Evolutionary conservation across 1,140 invertebrate genomes (phyloP), one percentile per base, ranked within the genome.

Genomic region (Polypedilum pembai): DNA sequence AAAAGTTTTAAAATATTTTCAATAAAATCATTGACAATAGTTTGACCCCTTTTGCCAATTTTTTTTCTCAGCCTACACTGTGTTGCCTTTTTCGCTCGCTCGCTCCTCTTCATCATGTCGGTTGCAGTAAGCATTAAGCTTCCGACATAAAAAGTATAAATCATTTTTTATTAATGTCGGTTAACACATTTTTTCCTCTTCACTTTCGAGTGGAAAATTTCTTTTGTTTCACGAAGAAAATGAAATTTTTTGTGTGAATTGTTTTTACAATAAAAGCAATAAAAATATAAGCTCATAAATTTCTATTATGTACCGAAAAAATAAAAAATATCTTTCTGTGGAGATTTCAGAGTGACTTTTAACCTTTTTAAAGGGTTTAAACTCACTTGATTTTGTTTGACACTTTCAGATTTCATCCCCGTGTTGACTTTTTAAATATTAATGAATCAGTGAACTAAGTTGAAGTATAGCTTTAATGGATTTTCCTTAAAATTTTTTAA

Each of bases 151-250:
- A 33, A 21, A 21, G 1, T 20, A 69, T 69, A 69, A 69, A 69
- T 69, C 65, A 69, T 69, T 20, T 69, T 69, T 69, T 69, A 69
- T 69, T 69, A 69, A 69, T 10, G 65, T 69, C 7, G 18, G 65
- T 69, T 69, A 69, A 69, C 65, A 69, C 65, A 69, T 69, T 69
- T 69, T 69, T 21, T 18, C 20, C 15, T 69, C 18, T 17, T 56
- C n/a, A 15, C 45, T 56, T 56, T 69, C 7, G 12, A 18, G 45
- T 56, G 12, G 45, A 56, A 56, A 69, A 8, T 56, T 56, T 56
- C n/a, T 56, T 56, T 12, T 56, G 45, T 56, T 56, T 15, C 45
- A 56, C 8, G 10, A 15, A 15, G 45, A 12, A 17, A 17, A 15
- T 56, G 45, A 12, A 12, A 56, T 15, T 33, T 33, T 33, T 33